These are phyloP conservation scores for Tapera naevia DNA, from an alignment of 2,797 vertebrate genomes.

Conservation along the genomic window DNA sequence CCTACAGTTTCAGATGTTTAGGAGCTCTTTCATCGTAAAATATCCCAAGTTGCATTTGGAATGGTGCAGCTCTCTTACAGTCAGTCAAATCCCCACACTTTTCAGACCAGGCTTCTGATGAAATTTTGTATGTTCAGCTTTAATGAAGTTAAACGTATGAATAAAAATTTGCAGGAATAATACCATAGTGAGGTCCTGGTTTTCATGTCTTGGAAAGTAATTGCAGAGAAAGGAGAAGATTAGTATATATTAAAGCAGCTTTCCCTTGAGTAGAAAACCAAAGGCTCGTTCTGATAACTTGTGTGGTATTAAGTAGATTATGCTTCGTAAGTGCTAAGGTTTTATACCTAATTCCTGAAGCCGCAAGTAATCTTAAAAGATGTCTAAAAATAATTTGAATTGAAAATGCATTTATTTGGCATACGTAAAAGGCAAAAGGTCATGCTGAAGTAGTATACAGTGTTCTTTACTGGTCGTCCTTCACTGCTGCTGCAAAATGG, in stretches of 20 bases:
- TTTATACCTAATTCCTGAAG: constrained; percentile 31
- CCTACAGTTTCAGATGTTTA: background rate
- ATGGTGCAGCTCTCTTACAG: background rate
- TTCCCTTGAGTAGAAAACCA: background rate
- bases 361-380: background rate
- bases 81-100: background rate
- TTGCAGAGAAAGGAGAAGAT: background rate
- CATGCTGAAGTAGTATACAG: background rate
- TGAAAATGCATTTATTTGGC: background rate
- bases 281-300: constrained; percentile 14
- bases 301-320: constrained; percentile 19
- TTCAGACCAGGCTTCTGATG: background rate
- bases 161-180: background rate
- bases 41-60: background rate
- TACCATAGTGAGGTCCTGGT: background rate
- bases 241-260: constrained; percentile 19
- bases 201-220: background rate
- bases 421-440: background rate
- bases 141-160: background rate
- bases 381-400: constrained; percentile 2
- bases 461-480: background rate
- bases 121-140: background rate
- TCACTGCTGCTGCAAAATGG: background rate
- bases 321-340: background rate
- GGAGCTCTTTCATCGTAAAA: background rate